Evolutionary conservation across 2,113 vertebrate species (phyloP).

Genomic region (Tachysurus vachellii): DNA sequence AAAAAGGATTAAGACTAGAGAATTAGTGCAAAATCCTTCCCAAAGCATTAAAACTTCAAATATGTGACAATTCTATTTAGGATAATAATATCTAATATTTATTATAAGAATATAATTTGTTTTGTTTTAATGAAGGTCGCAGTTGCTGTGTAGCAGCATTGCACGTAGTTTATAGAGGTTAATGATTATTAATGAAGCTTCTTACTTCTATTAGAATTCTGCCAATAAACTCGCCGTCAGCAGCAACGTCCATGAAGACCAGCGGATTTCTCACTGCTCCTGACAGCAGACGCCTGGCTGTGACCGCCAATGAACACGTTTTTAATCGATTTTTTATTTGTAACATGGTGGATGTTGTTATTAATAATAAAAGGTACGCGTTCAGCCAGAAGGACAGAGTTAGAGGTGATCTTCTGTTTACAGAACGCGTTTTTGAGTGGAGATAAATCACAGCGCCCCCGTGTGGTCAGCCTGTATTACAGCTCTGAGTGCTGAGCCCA

Average conservation of each 20-base stretch:
- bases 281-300: slow-evolving; percentile 61
- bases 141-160: not conserved
- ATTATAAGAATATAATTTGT: not conserved
- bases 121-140: not conserved
- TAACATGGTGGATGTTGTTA: slow-evolving; percentile 56
- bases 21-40: not conserved
- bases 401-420: not conserved
- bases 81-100: too few species aligned
- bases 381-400: not conserved
- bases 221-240: slow-evolving; percentile 82
- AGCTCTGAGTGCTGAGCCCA: not conserved
- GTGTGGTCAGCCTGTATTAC: not conserved
- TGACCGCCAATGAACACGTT: slow-evolving; percentile 64
- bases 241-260: slow-evolving; percentile 85
- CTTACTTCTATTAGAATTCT: slow-evolving; percentile 84
- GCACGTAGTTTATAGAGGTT: not conserved
- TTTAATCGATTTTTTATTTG: slow-evolving; percentile 66
- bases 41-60: not conserved
- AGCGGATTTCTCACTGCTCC: slow-evolving; percentile 72
- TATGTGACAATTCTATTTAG: not conserved
- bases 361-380: too few species aligned
- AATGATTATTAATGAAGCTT: not conserved
- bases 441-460: slow-evolving; percentile 29
- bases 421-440: not conserved
- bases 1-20: not conserved